These are phyloP conservation scores for Platyrinchus mystaceus DNA, from an alignment of 2,797 vertebrate genomes.

Conservation along the genomic window DNA sequence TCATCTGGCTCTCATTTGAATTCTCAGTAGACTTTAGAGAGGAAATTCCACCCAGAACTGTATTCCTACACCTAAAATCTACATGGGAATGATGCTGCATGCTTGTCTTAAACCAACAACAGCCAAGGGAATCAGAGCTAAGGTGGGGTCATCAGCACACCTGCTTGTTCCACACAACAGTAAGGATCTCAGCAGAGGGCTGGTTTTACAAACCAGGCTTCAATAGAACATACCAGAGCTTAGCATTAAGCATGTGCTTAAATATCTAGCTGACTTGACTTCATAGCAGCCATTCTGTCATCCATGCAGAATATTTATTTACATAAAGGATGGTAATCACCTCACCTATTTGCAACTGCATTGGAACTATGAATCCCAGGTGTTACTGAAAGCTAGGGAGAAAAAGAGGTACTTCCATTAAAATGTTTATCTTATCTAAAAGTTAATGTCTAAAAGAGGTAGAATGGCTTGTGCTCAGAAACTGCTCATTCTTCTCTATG, in stretches of 20 bases:
- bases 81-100: constrained; percentile 17
- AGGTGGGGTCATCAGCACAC: background rate
- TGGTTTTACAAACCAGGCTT: constrained; percentile 5
- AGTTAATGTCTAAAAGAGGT: background rate
- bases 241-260: background rate
- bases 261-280: background rate
- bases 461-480: background rate
- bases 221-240: background rate
- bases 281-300: background rate
- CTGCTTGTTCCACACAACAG: background rate
- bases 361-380: background rate
- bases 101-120: constrained; percentile 32
- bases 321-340: background rate
- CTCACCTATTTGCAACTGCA: background rate
- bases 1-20: constrained; percentile 72
- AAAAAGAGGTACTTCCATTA: background rate
- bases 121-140: constrained; percentile 25
- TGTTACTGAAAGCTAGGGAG: background rate
- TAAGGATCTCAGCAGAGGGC: background rate
- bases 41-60: constrained; percentile 71
- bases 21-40: constrained; percentile 65
- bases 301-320: background rate
- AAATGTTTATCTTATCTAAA: background rate
- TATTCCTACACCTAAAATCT: constrained; percentile 54
- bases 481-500: background rate